A percentile compares a stretch with the other conserved stretches of the same genome.
Conservation (phyloP, 2,113 vertebrate species). For the Noturus placidus region DNA sequence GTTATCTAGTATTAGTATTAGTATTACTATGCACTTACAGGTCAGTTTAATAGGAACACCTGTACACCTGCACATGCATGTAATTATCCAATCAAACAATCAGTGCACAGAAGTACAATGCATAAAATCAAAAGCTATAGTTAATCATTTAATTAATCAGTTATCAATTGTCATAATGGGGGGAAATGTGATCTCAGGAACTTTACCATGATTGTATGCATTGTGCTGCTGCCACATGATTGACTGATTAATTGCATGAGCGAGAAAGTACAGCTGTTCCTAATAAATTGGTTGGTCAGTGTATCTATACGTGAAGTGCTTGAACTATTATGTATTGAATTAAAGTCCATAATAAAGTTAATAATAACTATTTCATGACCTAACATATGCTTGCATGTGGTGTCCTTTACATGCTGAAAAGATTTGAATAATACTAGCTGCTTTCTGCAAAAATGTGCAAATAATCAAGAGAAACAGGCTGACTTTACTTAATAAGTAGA, state of each 20-base stretch:
- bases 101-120: background rate
- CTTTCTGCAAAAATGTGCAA: background rate
- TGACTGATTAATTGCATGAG: background rate
- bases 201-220: background rate
- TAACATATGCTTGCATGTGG: background rate
- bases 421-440: background rate
- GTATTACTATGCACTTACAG: background rate
- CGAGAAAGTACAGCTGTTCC: background rate
- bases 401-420: background rate
- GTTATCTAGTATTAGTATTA: background rate
- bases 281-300: background rate
- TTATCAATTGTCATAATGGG: background rate
- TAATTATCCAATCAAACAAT: background rate
- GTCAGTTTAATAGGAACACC: background rate
- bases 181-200: background rate
- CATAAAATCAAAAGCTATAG: background rate
- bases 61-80: background rate
- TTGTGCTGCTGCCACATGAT: background rate
- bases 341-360: background rate
- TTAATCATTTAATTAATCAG: background rate
- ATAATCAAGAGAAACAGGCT: background rate
- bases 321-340: background rate
- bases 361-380: slow-evolving; percentile 1
- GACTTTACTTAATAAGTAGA: background rate
- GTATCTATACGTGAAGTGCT: background rate